Evolutionary conservation across 2,888 invertebrate genomes (phyloP).

Genomic region (Brachycybe producta): DNA sequence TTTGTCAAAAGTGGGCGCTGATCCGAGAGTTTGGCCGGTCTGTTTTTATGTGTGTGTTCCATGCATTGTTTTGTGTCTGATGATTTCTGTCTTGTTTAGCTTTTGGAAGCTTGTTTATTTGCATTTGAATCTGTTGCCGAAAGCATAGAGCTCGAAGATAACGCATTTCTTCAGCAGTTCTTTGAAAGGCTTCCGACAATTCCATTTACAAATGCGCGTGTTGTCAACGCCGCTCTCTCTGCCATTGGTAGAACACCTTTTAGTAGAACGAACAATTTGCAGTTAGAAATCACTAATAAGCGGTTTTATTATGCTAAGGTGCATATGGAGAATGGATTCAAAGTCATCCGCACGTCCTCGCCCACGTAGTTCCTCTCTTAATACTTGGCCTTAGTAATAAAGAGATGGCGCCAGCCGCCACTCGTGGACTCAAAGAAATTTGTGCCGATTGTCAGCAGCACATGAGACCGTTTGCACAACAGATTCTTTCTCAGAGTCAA

Average conservation of each 20-base stretch:
- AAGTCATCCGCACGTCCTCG: constrained; percentile 52
- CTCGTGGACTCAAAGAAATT: constrained; percentile 77
- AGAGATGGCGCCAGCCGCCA: constrained; percentile 61
- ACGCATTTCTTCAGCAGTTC: constrained; percentile 44
- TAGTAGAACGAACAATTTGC: too few relatives aligned
- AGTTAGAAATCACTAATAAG: too few relatives aligned
- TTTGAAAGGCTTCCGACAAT: constrained; percentile 48
- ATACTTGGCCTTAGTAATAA: constrained; percentile 49
- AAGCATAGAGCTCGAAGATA: constrained; percentile 46
- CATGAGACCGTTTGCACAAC: constrained; percentile 59
- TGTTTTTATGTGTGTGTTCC: background rate
- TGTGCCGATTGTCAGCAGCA: constrained; percentile 63
- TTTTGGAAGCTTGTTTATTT: constrained; percentile 52
- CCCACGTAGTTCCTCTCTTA: constrained; percentile 53
- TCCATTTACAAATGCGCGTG: constrained; percentile 47
- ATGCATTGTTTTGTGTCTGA: background rate
- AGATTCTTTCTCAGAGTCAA: constrained; percentile 55
- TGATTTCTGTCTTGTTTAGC: constrained; percentile 28
- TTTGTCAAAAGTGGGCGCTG: constrained; percentile 35
- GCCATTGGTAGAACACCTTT: constrained; percentile 48
- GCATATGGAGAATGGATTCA: constrained; percentile 77
- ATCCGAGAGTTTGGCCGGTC: constrained; percentile 7
- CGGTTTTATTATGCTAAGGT: constrained; percentile 45
- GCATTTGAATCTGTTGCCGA: constrained; percentile 46
- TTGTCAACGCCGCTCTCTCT: constrained; percentile 59